Evolutionary conservation across 92 coral and sea anemone species (phyloP), one percentile per base, ranked within the genome.

Genomic region (Palythoa grandis): DNA sequence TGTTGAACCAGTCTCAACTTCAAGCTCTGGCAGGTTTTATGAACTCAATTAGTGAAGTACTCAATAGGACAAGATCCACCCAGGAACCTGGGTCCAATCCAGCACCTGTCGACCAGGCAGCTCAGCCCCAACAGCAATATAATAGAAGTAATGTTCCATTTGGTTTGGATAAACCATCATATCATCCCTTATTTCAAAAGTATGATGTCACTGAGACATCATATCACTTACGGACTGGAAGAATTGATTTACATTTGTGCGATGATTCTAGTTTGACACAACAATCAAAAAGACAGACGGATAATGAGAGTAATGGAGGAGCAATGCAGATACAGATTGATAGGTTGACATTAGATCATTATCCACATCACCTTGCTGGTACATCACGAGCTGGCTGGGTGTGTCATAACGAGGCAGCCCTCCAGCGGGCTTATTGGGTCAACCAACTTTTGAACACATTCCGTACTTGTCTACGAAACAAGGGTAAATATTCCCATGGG

Each of bases 381-480:
- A 97, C 99, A 0, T 95, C 99, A 1, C 92, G 99, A 52, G 83
- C 92, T 20, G 87, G 91, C 69, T 97, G 99, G 99, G 89, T 85
- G 37, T 97, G 92, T n/a, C 99, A 97, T 69, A 97, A 97, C 53
- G 97, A 97, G 87, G 99, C 98, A 24, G 92, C 98, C 4, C 87
- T 97, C 10, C 91, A 98, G 10, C 94, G 99, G 19, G 99, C 99
- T 3, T 88, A 93, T 86, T 97, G 99, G 99, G 99, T 97, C 43
- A 92, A 82, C 35, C 93, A 97, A 77, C 82, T 97, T 86, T 86
- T 97, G 60, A 92, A 89, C 77, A 82, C 97, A 1, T 97, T 93
- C 75, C 92, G 98, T 88, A 96, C 95, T 79, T 89, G 90, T 63
- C 89, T 93, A 65, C 87, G 91, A 58, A 92, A 87, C 72, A 92